Evolutionary conservation across 1,140 invertebrate species (phyloP).

Genomic region (Drosophila rhopaloa): DNA sequence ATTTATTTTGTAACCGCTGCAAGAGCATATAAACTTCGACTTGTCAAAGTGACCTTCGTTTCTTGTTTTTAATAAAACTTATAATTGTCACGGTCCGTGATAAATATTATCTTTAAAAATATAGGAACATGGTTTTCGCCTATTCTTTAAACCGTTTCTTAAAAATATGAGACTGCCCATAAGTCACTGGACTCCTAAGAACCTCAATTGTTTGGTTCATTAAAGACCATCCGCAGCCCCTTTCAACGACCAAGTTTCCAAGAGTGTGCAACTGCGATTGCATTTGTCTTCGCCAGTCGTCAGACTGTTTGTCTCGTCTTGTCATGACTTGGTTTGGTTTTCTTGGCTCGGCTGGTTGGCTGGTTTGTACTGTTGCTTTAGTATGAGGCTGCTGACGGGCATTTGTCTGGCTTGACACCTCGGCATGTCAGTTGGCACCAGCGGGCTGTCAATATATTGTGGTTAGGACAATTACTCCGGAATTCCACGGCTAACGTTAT

Average conservation of each 20-base stretch:
- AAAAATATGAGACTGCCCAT: background rate
- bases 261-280: conserved; percentile 28
- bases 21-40: too few species aligned
- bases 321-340: conserved; percentile 36
- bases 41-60: too few species aligned
- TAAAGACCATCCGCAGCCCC: too few species aligned
- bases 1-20: too few species aligned
- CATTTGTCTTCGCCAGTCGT: conserved; percentile 39
- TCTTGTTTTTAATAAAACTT: too few species aligned
- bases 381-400: conserved; percentile 46
- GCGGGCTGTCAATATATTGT: conserved; percentile 4
- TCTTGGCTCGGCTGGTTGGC: conserved; percentile 1
- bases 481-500: background rate
- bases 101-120: too few species aligned
- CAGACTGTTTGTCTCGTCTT: conserved; percentile 2
- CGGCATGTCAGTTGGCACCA: conserved; percentile 38
- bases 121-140: too few species aligned
- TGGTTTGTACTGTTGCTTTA: conserved; percentile 26
- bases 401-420: conserved; percentile 66
- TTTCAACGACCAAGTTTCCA: background rate
- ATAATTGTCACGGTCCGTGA: too few species aligned
- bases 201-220: background rate
- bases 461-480: background rate
- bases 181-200: background rate
- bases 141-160: background rate